Percentiles rank a stretch among this genome's conserved stretches.
These are phyloP conservation scores for Polietes domitor DNA, from an alignment of 2,888 invertebrate species.

Conservation along the genomic window DNA sequence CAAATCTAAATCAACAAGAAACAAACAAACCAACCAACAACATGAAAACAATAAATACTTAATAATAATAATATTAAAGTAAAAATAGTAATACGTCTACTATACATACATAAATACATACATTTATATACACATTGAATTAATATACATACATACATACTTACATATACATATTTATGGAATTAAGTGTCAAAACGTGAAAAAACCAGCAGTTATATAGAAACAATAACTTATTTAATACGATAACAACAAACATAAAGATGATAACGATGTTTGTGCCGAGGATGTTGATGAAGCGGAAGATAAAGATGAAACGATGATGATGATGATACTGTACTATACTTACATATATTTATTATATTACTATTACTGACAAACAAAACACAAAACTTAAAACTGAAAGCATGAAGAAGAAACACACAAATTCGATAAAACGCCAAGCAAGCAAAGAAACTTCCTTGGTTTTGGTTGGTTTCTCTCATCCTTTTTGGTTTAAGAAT, in stretches of 20 bases:
- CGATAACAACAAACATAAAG: background rate
- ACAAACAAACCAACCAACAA: conserved; percentile 45
- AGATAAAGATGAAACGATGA: conserved; percentile 40
- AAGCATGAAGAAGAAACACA: background rate
- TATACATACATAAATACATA: conserved; percentile 36
- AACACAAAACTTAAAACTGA: conserved; percentile 14
- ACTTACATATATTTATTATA: conserved; percentile 53
- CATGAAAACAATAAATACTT: conserved; percentile 66
- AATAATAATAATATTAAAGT: conserved; percentile 43
- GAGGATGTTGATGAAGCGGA: conserved; percentile 42
- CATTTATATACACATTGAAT: conserved; percentile 54
- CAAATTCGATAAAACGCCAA: conserved; percentile 42
- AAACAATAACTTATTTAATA: conserved; percentile 39
- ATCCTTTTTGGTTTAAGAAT: background rate
- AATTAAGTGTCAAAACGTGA: conserved; percentile 65
- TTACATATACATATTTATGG: conserved; percentile 62
- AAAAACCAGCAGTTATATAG: conserved; percentile 22
- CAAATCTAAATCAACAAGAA: conserved; percentile 32
- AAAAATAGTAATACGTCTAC: conserved; percentile 20
- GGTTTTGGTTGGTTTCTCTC: conserved; percentile 21
- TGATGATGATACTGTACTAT: conserved; percentile 57
- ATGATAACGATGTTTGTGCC: too few species aligned
- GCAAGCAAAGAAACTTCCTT: conserved; percentile 6
- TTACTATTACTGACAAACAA: conserved; percentile 51
- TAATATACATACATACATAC: conserved; percentile 41